Base-by-base conservation (phyloP, 1,140 invertebrate species). In the Chrysoperla carnea region DNA sequence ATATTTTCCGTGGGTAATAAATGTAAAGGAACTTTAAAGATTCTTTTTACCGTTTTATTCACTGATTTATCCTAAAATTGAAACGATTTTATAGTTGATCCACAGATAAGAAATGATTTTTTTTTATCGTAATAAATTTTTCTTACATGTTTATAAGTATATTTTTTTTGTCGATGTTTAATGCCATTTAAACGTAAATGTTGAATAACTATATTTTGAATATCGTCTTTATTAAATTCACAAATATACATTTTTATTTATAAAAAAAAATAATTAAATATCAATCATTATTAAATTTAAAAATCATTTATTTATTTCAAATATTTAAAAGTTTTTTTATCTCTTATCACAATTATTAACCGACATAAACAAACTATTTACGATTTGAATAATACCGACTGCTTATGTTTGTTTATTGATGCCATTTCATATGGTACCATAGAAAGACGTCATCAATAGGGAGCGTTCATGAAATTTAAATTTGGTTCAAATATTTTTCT, bases 91-190 rank as follows among this genome's bases (percentile, higher is more conserved):
- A 41, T 13, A 35, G 36, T 44, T 37, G 41, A 39, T 44, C 27
- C 33, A 28, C 23, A 39, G 33, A 36, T 37, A 47, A 28, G 45
- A 51, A 44, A 45, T 37, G 27, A 13, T 28, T 40, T 43, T 37
- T 45, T 42, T 29, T 45, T 45, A 36, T 48, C 50, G 28, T 48
- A 44, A 31, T 57, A 53, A 0, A 15, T 6, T 43, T 54, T 54
- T 59, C 55, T 56, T 60, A 70, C 66, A 53, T 58, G 62, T 60
- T 64, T 68, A 33, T 61, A 50, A 45, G 64, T 64, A 35, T 62
- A 68, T 50, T 76, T 76, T 50, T 77, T 77, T 33, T 68, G 57
- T 41, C 73, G 65, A 56, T 71, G 72, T 55, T 78, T 79, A 51
- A 78, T 65, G 27, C 75, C 75, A 5, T 71, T 64, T 49, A 62